Evolutionary conservation across 1,140 invertebrate species (phyloP), one percentile per base, ranked within the genome.

Genomic region (Zaprionus davidi): DNA sequence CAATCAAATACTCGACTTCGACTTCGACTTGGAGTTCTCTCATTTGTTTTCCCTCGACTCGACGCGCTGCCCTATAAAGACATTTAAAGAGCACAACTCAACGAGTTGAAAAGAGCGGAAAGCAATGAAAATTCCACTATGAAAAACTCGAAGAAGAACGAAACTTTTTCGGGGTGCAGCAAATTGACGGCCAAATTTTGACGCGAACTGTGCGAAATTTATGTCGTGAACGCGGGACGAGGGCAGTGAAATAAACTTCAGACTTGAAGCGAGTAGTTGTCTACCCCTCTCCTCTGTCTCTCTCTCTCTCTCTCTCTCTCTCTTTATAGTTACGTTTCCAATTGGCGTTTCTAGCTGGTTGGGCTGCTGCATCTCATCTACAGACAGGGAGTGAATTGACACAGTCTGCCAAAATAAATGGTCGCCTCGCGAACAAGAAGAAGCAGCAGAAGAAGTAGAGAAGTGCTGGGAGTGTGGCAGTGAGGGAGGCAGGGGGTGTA

Each of bases 371-470:
- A 34, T 59, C 62, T 51, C 46, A 51, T 51, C 22, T 24, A 5
- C 20, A 51, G 46, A 51, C 46, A 13, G 17, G 11, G 20, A 4
- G 17, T 20, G 46, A 51, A 31, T 83, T 76, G 72, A 53, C 78
- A 76, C 72, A 80, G 78, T 80, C 51, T 64, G 77, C 80, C 63
- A 76, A 76, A 82, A 75, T 71, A 79, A 81, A 81, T 84, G 59
- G 62, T 69, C 73, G 63, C 57, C 56, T 58, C 26, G 24, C 36
- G 41, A 63, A 55, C 7, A 31, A 51, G 44, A 15, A 60, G 12
- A 17, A 53, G 69, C n/a, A 65, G 28, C 41, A 51, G 22, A 24
- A 53, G 51, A 15, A 38, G 26, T 13, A 22, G 44, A 34, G 9
- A n/a, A 28, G 26, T 28, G 26, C 26, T 28, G 26, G 5, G 6